Base-by-base conservation (phyloP, 2,797 vertebrate genomes). In the Sebastes matsubarae region DNA sequence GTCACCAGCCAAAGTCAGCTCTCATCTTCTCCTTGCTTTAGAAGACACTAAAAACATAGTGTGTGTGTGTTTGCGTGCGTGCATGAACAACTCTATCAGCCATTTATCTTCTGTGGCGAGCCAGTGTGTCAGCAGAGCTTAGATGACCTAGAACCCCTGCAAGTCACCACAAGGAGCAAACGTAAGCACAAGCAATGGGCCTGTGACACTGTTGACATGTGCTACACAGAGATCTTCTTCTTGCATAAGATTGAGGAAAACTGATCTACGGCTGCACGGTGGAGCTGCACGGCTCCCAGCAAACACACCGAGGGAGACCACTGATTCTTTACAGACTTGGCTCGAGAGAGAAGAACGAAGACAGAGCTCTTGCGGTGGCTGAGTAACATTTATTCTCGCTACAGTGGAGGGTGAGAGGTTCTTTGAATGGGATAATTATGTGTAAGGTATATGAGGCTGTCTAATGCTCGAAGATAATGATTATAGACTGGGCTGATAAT, bases 171-270 rank as follows among this genome's bases (percentile, higher is more conserved):
- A 54, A 72, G 69, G 16, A 72, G 79, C 78, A 66, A 83, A 85
- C 16, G 22, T 68, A 75, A 70, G 77, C 75, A 74, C 11, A 67
- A 32, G 25, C 5, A 5, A 42, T 69, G 46, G 79, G 77, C 86
- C 77, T 82, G 46, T 0, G 14, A 72, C 87, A 73, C 60, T 55
- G 73, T 29, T 63, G 64, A 71, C 68, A 68, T 70, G 55, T 57
- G 67, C 32, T 36, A n/a, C 42, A 69, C 64, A 34, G 29, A 85
- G 58, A 71, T 22, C 38, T 24, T 57, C 30, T 50, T 68, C 79
- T 84, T 87, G 84, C 57, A 67, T 86, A 87, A 84, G 60, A 36
- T 68, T 70, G 22, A 80, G 46, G 13, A 50, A 85, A 84, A 30
- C 4, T 50, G 59, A 79, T 66, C 52, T 38, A 6, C 10, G 27